Evolutionary conservation across 2,113 vertebrate genomes (phyloP), one percentile per base, ranked within the genome.

Genomic region (Erinaceus europaeus): DNA sequence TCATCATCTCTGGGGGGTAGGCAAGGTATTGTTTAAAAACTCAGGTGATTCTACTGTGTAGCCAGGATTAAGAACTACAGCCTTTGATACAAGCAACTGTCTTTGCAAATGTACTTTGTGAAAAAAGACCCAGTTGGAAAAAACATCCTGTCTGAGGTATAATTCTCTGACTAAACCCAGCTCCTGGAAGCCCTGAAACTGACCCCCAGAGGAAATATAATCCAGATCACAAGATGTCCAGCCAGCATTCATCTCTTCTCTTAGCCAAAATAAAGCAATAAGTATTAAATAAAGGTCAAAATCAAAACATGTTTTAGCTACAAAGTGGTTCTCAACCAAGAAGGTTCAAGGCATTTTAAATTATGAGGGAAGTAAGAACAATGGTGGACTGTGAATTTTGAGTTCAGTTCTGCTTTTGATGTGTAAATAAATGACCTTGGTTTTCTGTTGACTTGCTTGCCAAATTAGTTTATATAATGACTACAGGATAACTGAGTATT

Each of bases 81-180:
- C 62, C 34, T 71, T 64, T 42, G 67, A 85, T 82, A 85, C 13
- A 84, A 29, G 69, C 27, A 87, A 55, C 78, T 90, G 75, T 76
- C 80, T 81, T 86, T 86, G 71, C 44, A 91, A 86, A n/a, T 88
- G 55, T 29, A 72, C 71, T 67, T 79, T 50, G 65, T 91, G 64
- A 50, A 80, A 89, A 91, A 86, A 79, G 84, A 50, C 25, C 57
- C 61, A 68, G 65, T 27, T 83, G 91, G 86, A 42, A 81, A 94
- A 94, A 91, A 94, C 69, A 86, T 91, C 57, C 68, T 71, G 34
- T 80, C 85, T 83, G 50, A 67, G 44, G 42, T 86, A 15, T 90
- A 80, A 84, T 79, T 93, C 53, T 85, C 83, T 87, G 73, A 23
- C 50, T 72, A 88, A 90, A 57, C 12, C 34, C 61, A 93, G 48